A percentile compares a stretch with the other conserved stretches of the same genome.
Evolutionary conservation across 2,797 vertebrate genomes (phyloP).

Genomic region (Remorina albescens): DNA sequence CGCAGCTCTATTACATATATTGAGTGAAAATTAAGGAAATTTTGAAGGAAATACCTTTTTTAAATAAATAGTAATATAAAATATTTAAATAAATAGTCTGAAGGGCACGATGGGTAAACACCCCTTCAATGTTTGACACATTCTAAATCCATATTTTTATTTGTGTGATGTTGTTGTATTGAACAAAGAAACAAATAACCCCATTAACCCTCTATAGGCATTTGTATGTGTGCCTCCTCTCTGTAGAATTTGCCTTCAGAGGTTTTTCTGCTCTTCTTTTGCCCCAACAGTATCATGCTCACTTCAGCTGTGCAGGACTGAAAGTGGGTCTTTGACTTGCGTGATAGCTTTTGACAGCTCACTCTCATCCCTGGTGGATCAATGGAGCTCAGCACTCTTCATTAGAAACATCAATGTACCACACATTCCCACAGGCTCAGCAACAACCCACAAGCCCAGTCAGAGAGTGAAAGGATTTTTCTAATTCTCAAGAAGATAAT

Average conservation of each 20-base stretch:
- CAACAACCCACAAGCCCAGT: slow-evolving; percentile 59
- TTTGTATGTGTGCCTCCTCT: slow-evolving; percentile 39
- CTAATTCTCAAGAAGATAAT: slow-evolving; percentile 48
- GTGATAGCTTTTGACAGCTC: slow-evolving; percentile 84
- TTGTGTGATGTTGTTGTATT: slow-evolving; percentile 38
- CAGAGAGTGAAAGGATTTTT: slow-evolving; percentile 38
- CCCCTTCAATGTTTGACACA: slow-evolving; percentile 24
- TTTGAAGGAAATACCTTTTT: background rate
- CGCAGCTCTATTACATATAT: background rate
- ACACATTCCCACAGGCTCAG: slow-evolving; percentile 77
- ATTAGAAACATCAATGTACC: slow-evolving; percentile 81
- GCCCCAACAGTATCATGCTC: slow-evolving; percentile 53
- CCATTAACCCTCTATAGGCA: slow-evolving; percentile 32
- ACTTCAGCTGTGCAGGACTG: slow-evolving; percentile 61
- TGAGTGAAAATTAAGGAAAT: background rate
- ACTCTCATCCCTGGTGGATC: slow-evolving; percentile 80
- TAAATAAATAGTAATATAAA: slow-evolving; percentile 1
- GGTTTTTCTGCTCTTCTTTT: slow-evolving; percentile 63
- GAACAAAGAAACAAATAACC: slow-evolving; percentile 45
- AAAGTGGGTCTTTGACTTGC: slow-evolving; percentile 78
- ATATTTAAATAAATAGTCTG: slow-evolving; percentile 6
- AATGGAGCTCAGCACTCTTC: slow-evolving; percentile 82
- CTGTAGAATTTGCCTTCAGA: slow-evolving; percentile 49
- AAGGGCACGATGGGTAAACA: slow-evolving; percentile 13
- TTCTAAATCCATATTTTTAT: slow-evolving; percentile 20